These are phyloP conservation scores for Brenthis hecate DNA, from an alignment of 2,888 invertebrate species.

Conservation along the genomic window DNA sequence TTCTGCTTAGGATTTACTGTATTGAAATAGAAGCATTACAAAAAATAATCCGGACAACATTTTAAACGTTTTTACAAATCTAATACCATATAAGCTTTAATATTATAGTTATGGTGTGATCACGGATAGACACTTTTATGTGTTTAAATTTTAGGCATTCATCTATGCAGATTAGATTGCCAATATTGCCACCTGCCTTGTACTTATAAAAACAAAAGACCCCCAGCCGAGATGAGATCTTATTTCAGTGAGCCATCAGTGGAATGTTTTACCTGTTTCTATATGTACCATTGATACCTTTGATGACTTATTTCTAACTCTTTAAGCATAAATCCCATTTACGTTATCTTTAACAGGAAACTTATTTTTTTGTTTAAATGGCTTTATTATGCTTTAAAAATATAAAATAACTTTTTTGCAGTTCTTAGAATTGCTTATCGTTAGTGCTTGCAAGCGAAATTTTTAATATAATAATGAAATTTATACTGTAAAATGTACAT, in stretches of 20 bases:
- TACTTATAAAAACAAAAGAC: constrained; percentile 39
- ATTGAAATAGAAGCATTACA: too few species aligned
- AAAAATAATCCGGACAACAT: too few species aligned
- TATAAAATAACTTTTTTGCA: background rate
- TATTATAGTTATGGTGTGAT: too few species aligned
- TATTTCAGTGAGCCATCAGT: constrained; percentile 56
- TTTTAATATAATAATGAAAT: too few species aligned
- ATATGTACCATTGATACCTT: constrained; percentile 51
- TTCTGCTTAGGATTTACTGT: too few species aligned
- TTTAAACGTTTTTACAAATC: too few species aligned
- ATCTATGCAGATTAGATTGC: too few species aligned
- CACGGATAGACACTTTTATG: too few species aligned
- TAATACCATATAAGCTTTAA: too few species aligned
- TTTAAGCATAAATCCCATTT: background rate
- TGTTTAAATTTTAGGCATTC: background rate
- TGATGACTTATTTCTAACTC: constrained; percentile 34
- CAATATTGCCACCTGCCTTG: background rate
- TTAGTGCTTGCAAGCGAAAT: too few species aligned
- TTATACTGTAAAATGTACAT: too few species aligned
- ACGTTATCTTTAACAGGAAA: constrained; percentile 13
- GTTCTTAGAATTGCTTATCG: background rate
- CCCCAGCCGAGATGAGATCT: constrained; percentile 47
- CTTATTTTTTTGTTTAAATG: background rate
- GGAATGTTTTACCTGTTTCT: constrained; percentile 53
- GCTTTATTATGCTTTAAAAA: background rate